Conservation (phyloP, 2,113 vertebrate species). For the Sorex fumeus region DNA sequence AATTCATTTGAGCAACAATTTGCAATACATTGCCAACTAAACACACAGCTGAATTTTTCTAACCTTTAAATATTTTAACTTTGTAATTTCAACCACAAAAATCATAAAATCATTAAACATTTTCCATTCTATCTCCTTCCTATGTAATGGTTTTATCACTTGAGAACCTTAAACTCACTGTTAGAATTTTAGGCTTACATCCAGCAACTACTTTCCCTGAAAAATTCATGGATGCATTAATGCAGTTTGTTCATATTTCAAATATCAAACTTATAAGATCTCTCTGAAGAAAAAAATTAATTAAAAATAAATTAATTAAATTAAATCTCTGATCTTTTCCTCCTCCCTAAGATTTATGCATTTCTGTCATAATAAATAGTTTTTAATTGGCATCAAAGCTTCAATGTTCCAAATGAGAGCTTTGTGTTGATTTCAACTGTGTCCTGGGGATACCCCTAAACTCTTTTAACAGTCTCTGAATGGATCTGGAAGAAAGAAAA, state of each 20-base stretch:
- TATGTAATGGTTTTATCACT: background rate
- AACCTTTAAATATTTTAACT: conserved; percentile 42
- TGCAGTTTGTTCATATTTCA: conserved; percentile 46
- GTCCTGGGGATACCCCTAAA: background rate
- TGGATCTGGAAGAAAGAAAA: conserved; percentile 35
- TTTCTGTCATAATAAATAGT: background rate
- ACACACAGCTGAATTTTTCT: conserved; percentile 70
- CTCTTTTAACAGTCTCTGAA: background rate
- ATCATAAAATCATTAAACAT: background rate
- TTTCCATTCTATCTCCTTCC: conserved; percentile 10
- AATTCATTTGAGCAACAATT: conserved; percentile 57
- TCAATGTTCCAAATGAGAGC: background rate
- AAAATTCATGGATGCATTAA: conserved; percentile 38
- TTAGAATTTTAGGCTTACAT: background rate
- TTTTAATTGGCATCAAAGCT: conserved; percentile 40
- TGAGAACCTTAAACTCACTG: conserved; percentile 45
- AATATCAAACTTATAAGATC: conserved; percentile 21
- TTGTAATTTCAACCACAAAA: conserved; percentile 28
- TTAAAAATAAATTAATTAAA: too few species aligned
- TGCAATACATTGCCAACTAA: conserved; percentile 45
- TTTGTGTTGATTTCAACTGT: background rate
- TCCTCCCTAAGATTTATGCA: background rate
- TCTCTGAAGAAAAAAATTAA: background rate
- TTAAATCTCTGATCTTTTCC: background rate
- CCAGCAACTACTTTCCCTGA: conserved; percentile 19